Base-by-base conservation (phyloP, 2,797 vertebrate species). In the Nothura maculosa region DNA sequence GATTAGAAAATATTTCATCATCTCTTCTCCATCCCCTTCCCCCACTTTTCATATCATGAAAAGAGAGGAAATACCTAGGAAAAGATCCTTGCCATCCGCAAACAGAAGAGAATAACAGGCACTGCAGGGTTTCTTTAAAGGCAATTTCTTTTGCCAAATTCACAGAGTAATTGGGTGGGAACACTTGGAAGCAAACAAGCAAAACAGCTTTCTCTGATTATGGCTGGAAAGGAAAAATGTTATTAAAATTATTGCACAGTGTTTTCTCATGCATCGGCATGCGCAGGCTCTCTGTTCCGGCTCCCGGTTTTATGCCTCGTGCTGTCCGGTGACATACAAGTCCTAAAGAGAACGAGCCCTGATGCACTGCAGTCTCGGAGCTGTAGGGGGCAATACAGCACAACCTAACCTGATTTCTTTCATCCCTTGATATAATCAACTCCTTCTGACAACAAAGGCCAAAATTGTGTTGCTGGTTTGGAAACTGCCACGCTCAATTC, bases 351-450 rank as follows among this genome's bases (percentile, higher is more conserved):
- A 14, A 24, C 16, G 61, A 22, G 55, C 1, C n/a, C 54, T 40
- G 69, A 88, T 73, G 55, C 38, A 66, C 84, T 77, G 85, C 69
- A 20, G 12, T 47, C 69, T 58, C 30, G 10, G 10, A 58, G 58
- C 98, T 96, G 96, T 95, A 98, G 98, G 87, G 97, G 97, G 97
- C 98, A 98, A 95, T 97, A 81, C 96, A 96, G 97, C 96, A 97
- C 96, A 97, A 50, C 30, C 28, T 67, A 95, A 95, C 45, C 32
- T 50, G 64, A 5, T 45, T 61, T 21, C 48, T 50, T 13, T n/a
- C 43, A 58, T 62, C 38, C 13, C 54, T 70, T 34, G 32, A 40
- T 92, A 87, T 16, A 80, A 85, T 78, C 66, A 32, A n/a, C 69
- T 78, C 15, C 30, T 92, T 70, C 88, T 47, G 87, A 96, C 94